Evolutionary conservation across 2,888 invertebrate genomes (phyloP).

Genomic region (Dasypogon diadema): DNA sequence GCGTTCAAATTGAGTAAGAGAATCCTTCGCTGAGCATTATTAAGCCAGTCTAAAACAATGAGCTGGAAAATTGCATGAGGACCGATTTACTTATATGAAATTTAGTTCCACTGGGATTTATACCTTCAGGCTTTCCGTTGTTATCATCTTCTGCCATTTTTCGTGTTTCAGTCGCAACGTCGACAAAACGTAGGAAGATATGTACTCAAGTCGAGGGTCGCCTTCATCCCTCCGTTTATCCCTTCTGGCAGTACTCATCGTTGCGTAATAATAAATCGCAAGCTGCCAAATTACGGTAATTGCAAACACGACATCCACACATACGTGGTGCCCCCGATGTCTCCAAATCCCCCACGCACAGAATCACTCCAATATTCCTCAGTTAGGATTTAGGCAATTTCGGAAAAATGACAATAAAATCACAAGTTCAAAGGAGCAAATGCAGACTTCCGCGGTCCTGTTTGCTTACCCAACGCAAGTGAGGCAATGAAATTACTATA

Average conservation of each 20-base stretch:
- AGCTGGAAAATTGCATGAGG: slow-evolving; percentile 63
- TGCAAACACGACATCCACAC: background rate
- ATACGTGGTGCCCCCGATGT: background rate
- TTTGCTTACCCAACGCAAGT: background rate
- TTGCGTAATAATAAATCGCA: slow-evolving; percentile 10
- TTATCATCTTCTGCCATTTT: slow-evolving; percentile 88
- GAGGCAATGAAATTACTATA: slow-evolving; percentile 14
- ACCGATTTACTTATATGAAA: slow-evolving; percentile 40
- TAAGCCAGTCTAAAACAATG: slow-evolving; percentile 67
- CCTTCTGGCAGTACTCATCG: slow-evolving; percentile 5
- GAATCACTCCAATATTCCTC: background rate
- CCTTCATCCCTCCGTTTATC: slow-evolving; percentile 60
- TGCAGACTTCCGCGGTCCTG: background rate
- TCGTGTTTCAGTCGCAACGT: slow-evolving; percentile 85
- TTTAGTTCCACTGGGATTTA: slow-evolving; percentile 55
- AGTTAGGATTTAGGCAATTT: background rate
- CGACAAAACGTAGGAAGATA: slow-evolving; percentile 80
- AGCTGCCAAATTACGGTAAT: background rate
- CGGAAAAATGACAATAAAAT: background rate
- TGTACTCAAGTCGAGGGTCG: slow-evolving; percentile 83
- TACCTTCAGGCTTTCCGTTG: slow-evolving; percentile 77
- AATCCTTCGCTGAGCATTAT: slow-evolving; percentile 64
- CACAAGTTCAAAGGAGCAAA: background rate
- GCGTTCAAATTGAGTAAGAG: slow-evolving; percentile 68
- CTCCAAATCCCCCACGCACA: background rate